Evolutionary conservation across 2,888 invertebrate species (phyloP).

Genomic region (Phalera bucephala): DNA sequence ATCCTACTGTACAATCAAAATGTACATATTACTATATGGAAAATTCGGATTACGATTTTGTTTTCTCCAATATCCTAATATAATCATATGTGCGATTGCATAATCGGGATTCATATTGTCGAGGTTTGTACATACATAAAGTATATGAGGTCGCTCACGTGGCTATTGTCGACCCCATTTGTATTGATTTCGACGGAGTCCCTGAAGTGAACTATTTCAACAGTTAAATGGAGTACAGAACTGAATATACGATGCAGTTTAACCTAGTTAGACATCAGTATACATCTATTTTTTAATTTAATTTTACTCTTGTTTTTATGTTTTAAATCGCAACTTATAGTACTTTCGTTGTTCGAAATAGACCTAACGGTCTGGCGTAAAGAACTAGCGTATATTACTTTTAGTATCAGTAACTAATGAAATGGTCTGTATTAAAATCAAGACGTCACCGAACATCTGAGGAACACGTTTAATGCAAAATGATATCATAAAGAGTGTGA

Average conservation of each 20-base stretch:
- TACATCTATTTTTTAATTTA: too few relatives aligned
- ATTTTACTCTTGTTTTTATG: too few relatives aligned
- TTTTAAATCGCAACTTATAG: too few relatives aligned
- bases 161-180: slow-evolving; percentile 32
- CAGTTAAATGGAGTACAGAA: slow-evolving; percentile 8
- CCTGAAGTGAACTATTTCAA: slow-evolving; percentile 12
- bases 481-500: not conserved
- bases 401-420: too few relatives aligned
- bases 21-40: too few relatives aligned
- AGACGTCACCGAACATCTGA: not conserved
- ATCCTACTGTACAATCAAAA: too few relatives aligned
- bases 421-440: too few relatives aligned
- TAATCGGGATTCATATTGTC: slow-evolving; percentile 4
- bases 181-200: slow-evolving; percentile 30
- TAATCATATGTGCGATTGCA: slow-evolving; percentile 9
- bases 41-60: slow-evolving; percentile 1
- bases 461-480: not conserved
- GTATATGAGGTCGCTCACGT: slow-evolving; percentile 37
- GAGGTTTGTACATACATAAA: slow-evolving; percentile 5
- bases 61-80: slow-evolving; percentile 8
- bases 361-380: too few relatives aligned
- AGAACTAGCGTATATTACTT: too few relatives aligned
- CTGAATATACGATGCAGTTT: too few relatives aligned
- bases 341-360: too few relatives aligned
- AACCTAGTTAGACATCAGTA: too few relatives aligned